Conservation (phyloP, 2,113 vertebrate genomes). For the Addax nasomaculatus region DNA sequence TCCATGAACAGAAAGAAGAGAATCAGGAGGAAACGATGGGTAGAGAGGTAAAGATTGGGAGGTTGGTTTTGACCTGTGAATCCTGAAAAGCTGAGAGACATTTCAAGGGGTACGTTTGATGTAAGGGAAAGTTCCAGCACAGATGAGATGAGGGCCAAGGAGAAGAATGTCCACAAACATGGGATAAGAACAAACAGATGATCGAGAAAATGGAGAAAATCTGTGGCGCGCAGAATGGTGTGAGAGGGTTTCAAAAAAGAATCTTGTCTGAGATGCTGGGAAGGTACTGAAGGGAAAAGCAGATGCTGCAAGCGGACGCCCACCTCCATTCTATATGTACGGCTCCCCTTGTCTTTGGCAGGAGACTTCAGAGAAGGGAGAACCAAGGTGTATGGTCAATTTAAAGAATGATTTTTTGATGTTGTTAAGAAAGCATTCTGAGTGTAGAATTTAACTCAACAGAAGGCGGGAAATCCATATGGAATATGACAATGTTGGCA, state of each 20-base stretch:
- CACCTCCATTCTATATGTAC: background rate
- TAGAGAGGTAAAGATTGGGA: background rate
- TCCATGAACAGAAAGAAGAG: background rate
- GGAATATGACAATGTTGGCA: background rate
- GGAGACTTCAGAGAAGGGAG: background rate
- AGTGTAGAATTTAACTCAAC: background rate
- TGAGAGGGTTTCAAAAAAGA: background rate
- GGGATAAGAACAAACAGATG: background rate
- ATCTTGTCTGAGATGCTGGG: background rate
- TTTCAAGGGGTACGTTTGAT: background rate
- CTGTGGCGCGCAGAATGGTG: background rate
- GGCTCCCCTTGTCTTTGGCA: background rate
- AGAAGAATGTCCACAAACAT: background rate
- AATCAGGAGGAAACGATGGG: background rate
- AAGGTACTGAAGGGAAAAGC: background rate
- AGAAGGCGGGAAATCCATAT: background rate
- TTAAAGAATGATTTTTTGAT: background rate
- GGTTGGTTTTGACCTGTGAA: background rate
- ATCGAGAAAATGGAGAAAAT: background rate
- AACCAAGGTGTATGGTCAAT: background rate
- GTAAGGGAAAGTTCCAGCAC: background rate
- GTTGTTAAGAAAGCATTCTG: background rate
- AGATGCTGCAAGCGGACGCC: background rate
- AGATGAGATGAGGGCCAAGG: background rate
- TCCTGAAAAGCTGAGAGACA: background rate